Conservation (phyloP, 2,888 invertebrate genomes). For the Latheticus oryzae region DNA sequence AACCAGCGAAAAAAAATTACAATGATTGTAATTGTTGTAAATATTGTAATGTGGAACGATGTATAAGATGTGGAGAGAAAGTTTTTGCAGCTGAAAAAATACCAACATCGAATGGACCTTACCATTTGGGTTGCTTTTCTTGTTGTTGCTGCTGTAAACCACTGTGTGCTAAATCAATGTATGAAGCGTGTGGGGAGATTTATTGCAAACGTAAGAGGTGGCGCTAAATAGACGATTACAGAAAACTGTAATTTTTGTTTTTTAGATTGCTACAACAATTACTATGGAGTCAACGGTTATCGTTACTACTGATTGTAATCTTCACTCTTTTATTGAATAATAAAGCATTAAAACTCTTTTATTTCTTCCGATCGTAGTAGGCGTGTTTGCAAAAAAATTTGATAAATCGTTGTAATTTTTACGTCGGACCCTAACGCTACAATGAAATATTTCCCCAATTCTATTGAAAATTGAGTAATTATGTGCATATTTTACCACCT, state of each 20-base stretch:
- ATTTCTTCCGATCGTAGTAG: constrained; percentile 5
- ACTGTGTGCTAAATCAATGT: constrained; percentile 65
- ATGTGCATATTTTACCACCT: constrained; percentile 50
- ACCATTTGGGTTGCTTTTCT: constrained; percentile 68
- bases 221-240: constrained; percentile 4
- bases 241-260: constrained; percentile 42
- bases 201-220: constrained; percentile 69
- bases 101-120: constrained; percentile 64
- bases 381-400: constrained; percentile 30
- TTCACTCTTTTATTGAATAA: no score
- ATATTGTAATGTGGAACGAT: constrained; percentile 28
- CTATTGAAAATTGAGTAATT: constrained; percentile 50
- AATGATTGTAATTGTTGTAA: constrained; percentile 21
- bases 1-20: no score
- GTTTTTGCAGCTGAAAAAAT: constrained; percentile 62
- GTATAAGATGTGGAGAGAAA: constrained; percentile 51
- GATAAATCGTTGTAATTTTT: constrained; percentile 37
- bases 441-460: constrained; percentile 48
- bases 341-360: no score
- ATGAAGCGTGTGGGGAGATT: constrained; percentile 67
- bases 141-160: constrained; percentile 68
- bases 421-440: constrained; percentile 24
- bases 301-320: constrained; percentile 51
- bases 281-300: constrained; percentile 68
- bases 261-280: constrained; percentile 67